phyloP scores from a whole-genome alignment of 1,140 invertebrate genomes.

The Pogonus chalceus region DNA sequence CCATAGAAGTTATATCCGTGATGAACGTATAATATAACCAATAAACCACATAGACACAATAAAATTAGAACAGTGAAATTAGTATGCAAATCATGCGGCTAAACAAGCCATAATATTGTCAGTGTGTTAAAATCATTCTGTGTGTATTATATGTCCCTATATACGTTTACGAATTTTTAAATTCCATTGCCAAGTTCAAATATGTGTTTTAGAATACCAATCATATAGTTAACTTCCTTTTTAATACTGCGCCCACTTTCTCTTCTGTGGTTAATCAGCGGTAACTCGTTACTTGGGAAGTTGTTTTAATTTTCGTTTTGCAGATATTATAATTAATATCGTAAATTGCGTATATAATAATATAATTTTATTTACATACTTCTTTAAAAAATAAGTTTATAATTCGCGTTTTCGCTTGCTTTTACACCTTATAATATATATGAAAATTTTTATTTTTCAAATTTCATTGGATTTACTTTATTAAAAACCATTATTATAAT shows the following conservation, averaged over 20 bases:
- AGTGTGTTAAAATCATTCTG: background rate
- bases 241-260: conserved; percentile 1
- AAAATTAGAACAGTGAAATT: background rate
- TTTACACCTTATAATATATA: too few species aligned
- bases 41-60: background rate
- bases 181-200: conserved; percentile 6
- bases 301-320: too few species aligned
- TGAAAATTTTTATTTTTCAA: too few species aligned
- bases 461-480: too few species aligned
- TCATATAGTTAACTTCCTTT: background rate
- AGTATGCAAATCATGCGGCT: background rate
- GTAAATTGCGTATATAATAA: too few species aligned
- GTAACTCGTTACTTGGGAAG: background rate
- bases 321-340: too few species aligned
- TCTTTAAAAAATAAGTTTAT: background rate
- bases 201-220: conserved; percentile 2
- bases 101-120: background rate
- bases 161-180: background rate
- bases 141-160: background rate
- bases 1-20: too few species aligned
- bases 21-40: too few species aligned
- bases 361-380: background rate
- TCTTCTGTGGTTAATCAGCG: background rate
- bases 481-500: too few species aligned
- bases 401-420: background rate